These are phyloP conservation scores for Aphelocoma californica DNA, from an alignment of 2,797 vertebrate genomes.

Conservation along the genomic window DNA sequence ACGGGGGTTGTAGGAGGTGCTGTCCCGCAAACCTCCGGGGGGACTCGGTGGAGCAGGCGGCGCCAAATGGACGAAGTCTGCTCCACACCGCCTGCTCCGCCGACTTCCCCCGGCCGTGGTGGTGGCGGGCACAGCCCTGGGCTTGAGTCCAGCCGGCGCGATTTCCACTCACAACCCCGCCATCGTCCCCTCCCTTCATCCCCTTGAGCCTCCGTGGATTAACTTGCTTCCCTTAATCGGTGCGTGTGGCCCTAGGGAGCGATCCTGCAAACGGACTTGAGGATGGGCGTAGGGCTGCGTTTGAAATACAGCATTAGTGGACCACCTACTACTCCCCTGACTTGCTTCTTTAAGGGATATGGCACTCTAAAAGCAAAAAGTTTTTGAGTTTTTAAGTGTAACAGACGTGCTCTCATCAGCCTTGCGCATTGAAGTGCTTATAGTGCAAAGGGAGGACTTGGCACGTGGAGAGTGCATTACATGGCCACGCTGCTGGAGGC, in stretches of 20 bases:
- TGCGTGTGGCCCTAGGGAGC: neutral
- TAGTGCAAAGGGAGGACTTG: neutral
- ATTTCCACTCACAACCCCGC: neutral
- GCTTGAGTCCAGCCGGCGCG: neutral
- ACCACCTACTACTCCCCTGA: neutral
- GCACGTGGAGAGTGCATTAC: accelerated
- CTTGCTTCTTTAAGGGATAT: neutral
- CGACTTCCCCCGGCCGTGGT: accelerated
- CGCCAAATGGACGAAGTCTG: neutral
- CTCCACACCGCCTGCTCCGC: neutral
- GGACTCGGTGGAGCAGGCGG: neutral
- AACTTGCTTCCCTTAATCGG: neutral
- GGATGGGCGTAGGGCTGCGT: neutral
- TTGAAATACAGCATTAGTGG: accelerated
- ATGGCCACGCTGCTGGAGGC: neutral
- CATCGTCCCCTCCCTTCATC: too few relatives aligned
- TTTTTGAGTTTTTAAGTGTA: too few relatives aligned
- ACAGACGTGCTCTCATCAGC: neutral
- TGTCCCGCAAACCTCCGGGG: neutral
- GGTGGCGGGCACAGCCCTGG: neutral
- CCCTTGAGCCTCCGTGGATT: neutral
- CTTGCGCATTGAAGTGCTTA: accelerated
- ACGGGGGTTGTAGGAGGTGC: neutral
- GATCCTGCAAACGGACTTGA: neutral
- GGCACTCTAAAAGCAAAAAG: accelerated